Evolutionary conservation across 1,140 invertebrate genomes (phyloP).

Genomic region (Ceratina japonica): DNA sequence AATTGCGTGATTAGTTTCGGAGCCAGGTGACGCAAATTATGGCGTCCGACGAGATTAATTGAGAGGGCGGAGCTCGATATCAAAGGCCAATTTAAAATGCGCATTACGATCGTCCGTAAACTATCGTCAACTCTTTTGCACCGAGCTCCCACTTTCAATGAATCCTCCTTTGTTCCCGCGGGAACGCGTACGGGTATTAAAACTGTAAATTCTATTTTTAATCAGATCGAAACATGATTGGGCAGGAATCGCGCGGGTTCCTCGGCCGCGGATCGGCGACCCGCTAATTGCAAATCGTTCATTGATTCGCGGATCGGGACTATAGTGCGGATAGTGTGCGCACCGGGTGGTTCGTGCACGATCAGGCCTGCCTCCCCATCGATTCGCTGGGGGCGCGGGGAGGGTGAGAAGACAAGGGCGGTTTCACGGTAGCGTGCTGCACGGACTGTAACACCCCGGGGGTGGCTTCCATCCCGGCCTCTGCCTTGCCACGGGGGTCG

Average conservation of each 20-base stretch:
- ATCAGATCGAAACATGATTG: too few species aligned
- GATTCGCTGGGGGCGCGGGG: constrained; percentile 58
- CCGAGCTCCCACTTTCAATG: too few species aligned
- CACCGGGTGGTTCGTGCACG: constrained; percentile 50
- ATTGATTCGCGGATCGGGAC: not conserved
- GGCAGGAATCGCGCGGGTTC: too few species aligned
- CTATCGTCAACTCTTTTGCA: too few species aligned
- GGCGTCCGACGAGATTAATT: not conserved
- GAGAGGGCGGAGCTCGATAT: too few species aligned
- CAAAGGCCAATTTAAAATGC: too few species aligned
- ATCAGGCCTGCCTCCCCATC: constrained; percentile 71
- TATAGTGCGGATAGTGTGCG: not conserved
- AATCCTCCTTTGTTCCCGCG: too few species aligned
- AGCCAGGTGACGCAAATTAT: constrained; percentile 1
- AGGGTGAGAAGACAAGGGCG: constrained; percentile 51
- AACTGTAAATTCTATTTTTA: too few species aligned
- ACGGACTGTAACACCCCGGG: constrained; percentile 36
- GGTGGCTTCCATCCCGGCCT: constrained; percentile 43
- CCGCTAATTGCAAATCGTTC: not conserved
- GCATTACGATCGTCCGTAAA: too few species aligned
- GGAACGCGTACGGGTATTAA: too few species aligned
- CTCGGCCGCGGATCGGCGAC: too few species aligned
- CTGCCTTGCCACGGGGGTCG: constrained; percentile 44
- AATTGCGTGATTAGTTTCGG: constrained; percentile 26
- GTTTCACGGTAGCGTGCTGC: constrained; percentile 55